phyloP scores from a whole-genome alignment of 2,113 vertebrate species.

The Gobio gobio region DNA sequence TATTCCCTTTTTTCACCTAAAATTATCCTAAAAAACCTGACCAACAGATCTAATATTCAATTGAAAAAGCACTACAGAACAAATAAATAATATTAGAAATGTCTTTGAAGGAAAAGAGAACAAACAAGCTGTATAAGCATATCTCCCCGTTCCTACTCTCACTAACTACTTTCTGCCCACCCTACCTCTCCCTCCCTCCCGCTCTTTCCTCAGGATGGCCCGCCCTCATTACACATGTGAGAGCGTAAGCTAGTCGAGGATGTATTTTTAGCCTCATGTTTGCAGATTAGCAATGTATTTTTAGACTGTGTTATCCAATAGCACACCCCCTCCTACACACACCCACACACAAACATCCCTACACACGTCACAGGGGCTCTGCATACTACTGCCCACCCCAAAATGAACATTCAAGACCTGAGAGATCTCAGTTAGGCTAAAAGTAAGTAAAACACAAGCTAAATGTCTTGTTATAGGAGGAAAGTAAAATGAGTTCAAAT shows the following conservation, averaged over 20 bases:
- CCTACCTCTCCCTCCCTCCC: background rate
- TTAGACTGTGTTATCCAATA: slow-evolving; percentile 61
- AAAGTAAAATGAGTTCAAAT: background rate
- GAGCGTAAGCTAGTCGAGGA: slow-evolving; percentile 33
- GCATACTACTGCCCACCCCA: slow-evolving; percentile 67
- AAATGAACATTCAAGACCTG: slow-evolving; percentile 89
- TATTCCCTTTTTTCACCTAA: background rate
- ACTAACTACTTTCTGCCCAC: background rate
- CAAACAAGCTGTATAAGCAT: background rate
- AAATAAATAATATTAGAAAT: background rate
- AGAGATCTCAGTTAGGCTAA: background rate
- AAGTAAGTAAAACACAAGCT: background rate
- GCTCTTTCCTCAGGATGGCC: slow-evolving; percentile 17
- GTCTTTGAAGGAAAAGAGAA: background rate
- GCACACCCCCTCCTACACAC: slow-evolving; percentile 61
- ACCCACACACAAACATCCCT: slow-evolving; percentile 51
- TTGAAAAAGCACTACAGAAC: background rate
- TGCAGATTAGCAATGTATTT: slow-evolving; percentile 64
- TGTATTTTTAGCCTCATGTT: slow-evolving; percentile 58
- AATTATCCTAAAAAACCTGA: background rate
- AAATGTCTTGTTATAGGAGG: background rate
- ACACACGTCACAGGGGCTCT: slow-evolving; percentile 89
- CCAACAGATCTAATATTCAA: background rate
- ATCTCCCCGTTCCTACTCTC: background rate
- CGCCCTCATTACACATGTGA: slow-evolving; percentile 24